Conservation (phyloP, 2,113 vertebrate species). For the Caranx ignobilis region DNA sequence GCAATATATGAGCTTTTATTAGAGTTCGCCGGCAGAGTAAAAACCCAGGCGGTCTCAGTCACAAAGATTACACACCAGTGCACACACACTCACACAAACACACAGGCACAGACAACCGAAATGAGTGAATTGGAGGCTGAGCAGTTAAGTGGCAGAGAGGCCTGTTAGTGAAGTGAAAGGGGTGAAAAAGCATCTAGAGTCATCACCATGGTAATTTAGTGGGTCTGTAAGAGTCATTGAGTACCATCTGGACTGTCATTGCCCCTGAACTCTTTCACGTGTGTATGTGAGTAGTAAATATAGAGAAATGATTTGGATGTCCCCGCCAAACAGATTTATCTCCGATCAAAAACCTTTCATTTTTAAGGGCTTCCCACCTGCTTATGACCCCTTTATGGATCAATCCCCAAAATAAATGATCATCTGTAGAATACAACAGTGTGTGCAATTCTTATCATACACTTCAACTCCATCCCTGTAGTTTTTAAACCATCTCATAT, state of each 20-base stretch:
- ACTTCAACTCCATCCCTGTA: neutral
- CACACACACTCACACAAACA: neutral
- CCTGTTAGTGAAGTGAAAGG: constrained; percentile 34
- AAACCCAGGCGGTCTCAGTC: neutral
- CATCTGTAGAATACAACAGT: neutral
- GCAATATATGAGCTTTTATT: constrained; percentile 21
- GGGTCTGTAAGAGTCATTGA: constrained; percentile 17
- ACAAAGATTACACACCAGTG: neutral
- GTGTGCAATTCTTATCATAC: neutral
- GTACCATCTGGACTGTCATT: constrained; percentile 16
- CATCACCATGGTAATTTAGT: constrained; percentile 38
- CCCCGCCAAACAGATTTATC: neutral
- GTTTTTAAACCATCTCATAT: neutral
- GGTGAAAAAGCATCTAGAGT: constrained; percentile 21
- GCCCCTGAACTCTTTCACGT: constrained; percentile 2
- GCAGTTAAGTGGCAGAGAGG: constrained; percentile 29
- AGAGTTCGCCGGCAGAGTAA: neutral
- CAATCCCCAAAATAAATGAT: neutral
- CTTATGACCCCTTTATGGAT: neutral
- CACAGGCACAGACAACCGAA: neutral
- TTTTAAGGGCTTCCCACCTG: neutral
- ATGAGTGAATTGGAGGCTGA: constrained; percentile 21
- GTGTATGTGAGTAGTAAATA: neutral
- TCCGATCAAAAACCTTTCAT: neutral
- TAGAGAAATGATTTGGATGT: neutral